Evolutionary conservation across 2,113 vertebrate genomes (phyloP).

Genomic region (Tachysurus vachellii): DNA sequence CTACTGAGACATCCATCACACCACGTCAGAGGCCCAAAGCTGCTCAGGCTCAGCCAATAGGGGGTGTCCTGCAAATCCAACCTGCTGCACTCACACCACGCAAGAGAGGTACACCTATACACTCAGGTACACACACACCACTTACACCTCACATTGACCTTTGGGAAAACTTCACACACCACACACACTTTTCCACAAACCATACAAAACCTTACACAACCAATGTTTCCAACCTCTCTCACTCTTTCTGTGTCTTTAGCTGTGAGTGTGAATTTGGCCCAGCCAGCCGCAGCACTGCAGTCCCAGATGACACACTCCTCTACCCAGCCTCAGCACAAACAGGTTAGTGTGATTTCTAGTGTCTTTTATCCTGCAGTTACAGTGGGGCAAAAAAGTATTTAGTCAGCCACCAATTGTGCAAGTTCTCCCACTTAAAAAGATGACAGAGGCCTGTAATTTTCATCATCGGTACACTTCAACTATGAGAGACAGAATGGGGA

Average conservation of each 20-base stretch:
- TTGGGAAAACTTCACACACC: too few species aligned
- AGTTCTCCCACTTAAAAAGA: too few species aligned
- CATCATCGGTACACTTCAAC: too few species aligned
- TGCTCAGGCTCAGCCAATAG: constrained; percentile 82
- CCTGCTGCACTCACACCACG: constrained; percentile 92
- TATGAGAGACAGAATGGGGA: too few species aligned
- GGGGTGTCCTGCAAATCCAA: constrained; percentile 92
- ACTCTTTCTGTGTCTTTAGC: constrained; percentile 57
- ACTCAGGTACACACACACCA: constrained; percentile 13
- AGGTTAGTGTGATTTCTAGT: constrained; percentile 56
- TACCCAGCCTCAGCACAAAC: constrained; percentile 62
- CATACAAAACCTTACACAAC: not conserved
- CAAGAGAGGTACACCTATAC: constrained; percentile 77
- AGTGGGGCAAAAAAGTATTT: too few species aligned
- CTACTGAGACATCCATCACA: constrained; percentile 96
- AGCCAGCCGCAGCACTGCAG: constrained; percentile 75
- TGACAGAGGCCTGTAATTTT: too few species aligned
- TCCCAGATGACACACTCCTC: constrained; percentile 71
- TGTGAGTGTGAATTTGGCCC: constrained; percentile 70
- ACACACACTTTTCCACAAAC: too few species aligned
- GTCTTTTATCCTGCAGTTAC: not conserved
- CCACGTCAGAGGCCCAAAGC: constrained; percentile 97
- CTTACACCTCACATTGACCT: not conserved
- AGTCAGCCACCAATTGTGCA: too few species aligned
- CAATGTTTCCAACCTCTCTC: constrained; percentile 28